Evolutionary conservation across 2,888 invertebrate species (phyloP), one percentile per base, ranked within the genome.

Genomic region (Meteorus colon): DNA sequence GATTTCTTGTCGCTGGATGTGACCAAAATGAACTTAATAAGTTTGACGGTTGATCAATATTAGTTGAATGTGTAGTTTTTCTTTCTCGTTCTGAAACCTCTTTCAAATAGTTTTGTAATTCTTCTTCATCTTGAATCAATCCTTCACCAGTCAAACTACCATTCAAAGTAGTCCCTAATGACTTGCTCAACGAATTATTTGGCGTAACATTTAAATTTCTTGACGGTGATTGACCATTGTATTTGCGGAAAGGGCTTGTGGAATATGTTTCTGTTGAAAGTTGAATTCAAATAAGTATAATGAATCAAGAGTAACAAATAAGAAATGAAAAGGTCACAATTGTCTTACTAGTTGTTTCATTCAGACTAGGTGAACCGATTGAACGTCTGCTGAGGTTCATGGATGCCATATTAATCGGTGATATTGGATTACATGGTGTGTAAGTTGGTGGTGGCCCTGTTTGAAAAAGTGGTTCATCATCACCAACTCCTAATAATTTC

Each of bases 11-110:
- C 60, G 90, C 89, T 67, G 91, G 91, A 87, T 92, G 91, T 51
- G 89, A 91, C 92, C 91, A 92, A 83, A 92, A 92, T 1, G 91
- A 91, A 80, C 91, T 91, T 63, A 92, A 84, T 67, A 91, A 85
- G 86, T 91, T 92, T 1, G 90, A 89, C 0, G 90, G 89, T 74
- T 90, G 90, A 82, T 91, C 90, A 8, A 89, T 84, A 76, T 83
- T 88, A 1, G 86, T 82, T 5, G 86, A 82, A 19, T 84, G 81
- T 14, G 81, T 78, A 4, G 85, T 84, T 73, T 88, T 88, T 10
- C 86, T 81, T 51, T 88, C 87, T 29, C 80, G 79, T 16, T 84
- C 84, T 8, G 80, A 81, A 14, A 86, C 81, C 74, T 87, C 86
- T 76, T 87, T 86, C 29, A 88, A 82, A 79, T 88, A 88, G 78